These are phyloP conservation scores for Podarcis siculus DNA, from an alignment of 2,797 vertebrate genomes.

Conservation along the genomic window DNA sequence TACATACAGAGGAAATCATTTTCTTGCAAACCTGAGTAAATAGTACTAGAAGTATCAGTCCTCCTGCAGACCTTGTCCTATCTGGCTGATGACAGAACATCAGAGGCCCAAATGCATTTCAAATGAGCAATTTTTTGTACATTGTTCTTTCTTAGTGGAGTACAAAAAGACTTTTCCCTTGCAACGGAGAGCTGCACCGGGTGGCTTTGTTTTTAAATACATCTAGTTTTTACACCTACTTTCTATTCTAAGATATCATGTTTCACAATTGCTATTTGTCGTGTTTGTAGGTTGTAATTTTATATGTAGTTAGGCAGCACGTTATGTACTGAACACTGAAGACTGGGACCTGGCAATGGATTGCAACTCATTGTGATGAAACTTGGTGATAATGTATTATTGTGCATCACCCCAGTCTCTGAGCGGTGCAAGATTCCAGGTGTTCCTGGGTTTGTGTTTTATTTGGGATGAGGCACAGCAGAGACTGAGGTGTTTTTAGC, in stretches of 20 bases:
- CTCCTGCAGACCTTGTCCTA: conserved; percentile 27
- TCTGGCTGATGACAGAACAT: conserved; percentile 36
- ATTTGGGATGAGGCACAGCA: too few relatives aligned
- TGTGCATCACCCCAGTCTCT: too few relatives aligned
- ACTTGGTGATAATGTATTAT: neutral
- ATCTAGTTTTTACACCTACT: neutral
- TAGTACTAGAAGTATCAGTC: conserved; percentile 52
- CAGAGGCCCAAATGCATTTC: conserved; percentile 5
- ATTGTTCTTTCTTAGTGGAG: neutral
- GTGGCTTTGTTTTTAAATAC: neutral
- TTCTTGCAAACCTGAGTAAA: conserved; percentile 58
- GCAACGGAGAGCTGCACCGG: neutral
- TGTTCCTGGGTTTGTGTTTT: too few relatives aligned
- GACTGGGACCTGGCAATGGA: neutral
- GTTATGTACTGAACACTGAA: conserved; percentile 11
- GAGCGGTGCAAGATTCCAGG: too few relatives aligned
- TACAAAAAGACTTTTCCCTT: conserved; percentile 2
- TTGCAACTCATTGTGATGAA: conserved; percentile 3
- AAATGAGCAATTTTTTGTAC: neutral
- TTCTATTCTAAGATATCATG: neutral
- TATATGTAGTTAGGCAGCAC: neutral
- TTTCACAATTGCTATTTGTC: conserved; percentile 29
- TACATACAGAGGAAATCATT: conserved; percentile 33
- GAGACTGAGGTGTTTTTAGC: too few relatives aligned
- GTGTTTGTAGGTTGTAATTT: conserved; percentile 10